phyloP scores from a whole-genome alignment of 2,888 invertebrate species.

The Megaustenia siamemsis region DNA sequence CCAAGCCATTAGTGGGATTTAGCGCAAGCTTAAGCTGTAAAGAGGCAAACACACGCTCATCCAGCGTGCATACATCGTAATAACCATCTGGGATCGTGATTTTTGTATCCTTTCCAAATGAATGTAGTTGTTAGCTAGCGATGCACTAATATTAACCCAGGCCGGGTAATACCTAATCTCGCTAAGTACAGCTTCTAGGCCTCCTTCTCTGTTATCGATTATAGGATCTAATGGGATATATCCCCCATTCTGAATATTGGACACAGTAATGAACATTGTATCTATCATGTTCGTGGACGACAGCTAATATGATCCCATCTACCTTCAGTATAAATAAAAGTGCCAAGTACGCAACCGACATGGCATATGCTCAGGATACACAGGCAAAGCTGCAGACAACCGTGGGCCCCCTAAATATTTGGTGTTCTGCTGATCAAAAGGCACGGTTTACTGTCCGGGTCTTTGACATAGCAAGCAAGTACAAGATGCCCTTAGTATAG shows the following conservation, averaged over 20 bases:
- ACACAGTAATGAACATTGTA: neutral
- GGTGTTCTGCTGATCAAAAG: neutral
- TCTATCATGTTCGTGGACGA: neutral
- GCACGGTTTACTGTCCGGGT: neutral
- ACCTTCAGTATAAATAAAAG: neutral
- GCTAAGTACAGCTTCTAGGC: too few species aligned
- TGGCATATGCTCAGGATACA: neutral
- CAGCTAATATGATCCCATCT: too few species aligned
- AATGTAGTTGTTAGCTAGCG: too few species aligned
- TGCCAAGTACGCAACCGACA: neutral
- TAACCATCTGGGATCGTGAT: neutral
- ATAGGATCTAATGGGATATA: neutral
- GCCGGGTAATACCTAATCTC: too few species aligned
- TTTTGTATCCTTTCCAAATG: too few species aligned
- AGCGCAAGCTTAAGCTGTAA: neutral
- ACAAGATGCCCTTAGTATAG: neutral
- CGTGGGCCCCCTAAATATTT: neutral
- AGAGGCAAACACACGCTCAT: neutral
- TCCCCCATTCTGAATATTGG: neutral
- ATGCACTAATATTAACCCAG: too few species aligned
- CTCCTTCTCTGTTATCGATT: too few species aligned
- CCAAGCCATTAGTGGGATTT: neutral
- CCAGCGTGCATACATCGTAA: too few species aligned
- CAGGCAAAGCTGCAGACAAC: neutral
- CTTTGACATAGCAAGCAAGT: neutral